Evolutionary conservation across 2,113 vertebrate species (phyloP).

Genomic region (Chionomys nivalis): DNA sequence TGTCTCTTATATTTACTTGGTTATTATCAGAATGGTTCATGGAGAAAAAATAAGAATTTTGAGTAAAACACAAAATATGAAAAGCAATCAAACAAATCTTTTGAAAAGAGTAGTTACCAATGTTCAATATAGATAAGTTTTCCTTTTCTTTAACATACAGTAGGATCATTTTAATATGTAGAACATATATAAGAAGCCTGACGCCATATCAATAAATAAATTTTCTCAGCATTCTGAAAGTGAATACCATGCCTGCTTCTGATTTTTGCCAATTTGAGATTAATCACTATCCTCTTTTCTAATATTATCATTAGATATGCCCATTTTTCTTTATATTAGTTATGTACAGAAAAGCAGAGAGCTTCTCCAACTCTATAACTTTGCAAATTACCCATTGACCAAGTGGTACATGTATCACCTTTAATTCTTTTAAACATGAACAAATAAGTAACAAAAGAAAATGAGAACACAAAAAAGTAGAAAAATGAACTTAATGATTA

Average conservation of each 20-base stretch:
- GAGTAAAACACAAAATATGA: not conserved
- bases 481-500: slow-evolving; percentile 7
- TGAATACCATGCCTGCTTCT: not conserved
- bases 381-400: slow-evolving; percentile 9
- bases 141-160: not conserved
- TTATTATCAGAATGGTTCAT: not conserved
- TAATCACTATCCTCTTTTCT: not conserved
- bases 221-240: not conserved
- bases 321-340: slow-evolving; percentile 32
- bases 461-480: not conserved
- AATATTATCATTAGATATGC: not conserved
- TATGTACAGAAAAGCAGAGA: not conserved
- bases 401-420: not conserved
- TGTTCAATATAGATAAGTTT: not conserved
- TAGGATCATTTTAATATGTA: not conserved
- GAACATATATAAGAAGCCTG: not conserved
- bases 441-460: slow-evolving; percentile 34
- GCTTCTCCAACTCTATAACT: slow-evolving; percentile 23
- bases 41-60: not conserved
- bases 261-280: not conserved
- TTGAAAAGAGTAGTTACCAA: slow-evolving; percentile 25
- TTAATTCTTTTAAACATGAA: slow-evolving; percentile 56
- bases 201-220: not conserved
- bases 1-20: not conserved
- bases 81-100: not conserved